Evolutionary conservation across 2,888 invertebrate genomes (phyloP).

Genomic region (Polydesmus complanatus): DNA sequence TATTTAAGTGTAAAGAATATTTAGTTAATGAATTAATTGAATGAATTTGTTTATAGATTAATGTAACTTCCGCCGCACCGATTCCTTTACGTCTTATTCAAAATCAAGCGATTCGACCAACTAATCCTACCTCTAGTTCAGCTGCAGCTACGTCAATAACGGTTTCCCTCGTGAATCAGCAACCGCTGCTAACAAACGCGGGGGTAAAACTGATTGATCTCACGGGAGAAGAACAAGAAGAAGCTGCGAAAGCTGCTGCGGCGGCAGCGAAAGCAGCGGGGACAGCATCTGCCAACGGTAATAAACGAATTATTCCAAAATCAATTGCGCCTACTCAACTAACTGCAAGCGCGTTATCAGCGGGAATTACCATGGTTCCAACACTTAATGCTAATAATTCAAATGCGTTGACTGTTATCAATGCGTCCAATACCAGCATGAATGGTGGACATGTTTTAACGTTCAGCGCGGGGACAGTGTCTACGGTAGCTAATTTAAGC

Average conservation of each 20-base stretch:
- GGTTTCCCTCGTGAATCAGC: neutral
- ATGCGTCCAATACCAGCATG: neutral
- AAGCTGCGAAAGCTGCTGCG: neutral
- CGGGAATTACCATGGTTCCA: neutral
- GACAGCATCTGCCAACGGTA: too few relatives aligned
- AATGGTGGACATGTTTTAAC: conserved; percentile 2
- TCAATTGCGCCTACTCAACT: neutral
- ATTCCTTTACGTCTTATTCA: conserved; percentile 11
- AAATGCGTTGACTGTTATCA: conserved; percentile 7
- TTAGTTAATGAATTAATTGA: too few relatives aligned
- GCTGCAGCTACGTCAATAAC: neutral
- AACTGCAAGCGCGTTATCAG: neutral
- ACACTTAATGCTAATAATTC: neutral
- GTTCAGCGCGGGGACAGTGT: neutral
- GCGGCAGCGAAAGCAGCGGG: neutral
- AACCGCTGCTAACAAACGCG: neutral
- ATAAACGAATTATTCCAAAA: too few relatives aligned
- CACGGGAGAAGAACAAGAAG: conserved; percentile 8
- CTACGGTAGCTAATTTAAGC: neutral
- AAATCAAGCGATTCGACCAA: conserved; percentile 6
- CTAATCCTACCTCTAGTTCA: neutral
- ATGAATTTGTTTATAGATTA: neutral
- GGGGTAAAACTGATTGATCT: conserved; percentile 11
- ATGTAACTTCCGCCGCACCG: neutral
- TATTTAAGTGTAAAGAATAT: too few relatives aligned